Base-by-base conservation (phyloP, 2,888 invertebrate genomes). In the Itoplectis maculator region DNA sequence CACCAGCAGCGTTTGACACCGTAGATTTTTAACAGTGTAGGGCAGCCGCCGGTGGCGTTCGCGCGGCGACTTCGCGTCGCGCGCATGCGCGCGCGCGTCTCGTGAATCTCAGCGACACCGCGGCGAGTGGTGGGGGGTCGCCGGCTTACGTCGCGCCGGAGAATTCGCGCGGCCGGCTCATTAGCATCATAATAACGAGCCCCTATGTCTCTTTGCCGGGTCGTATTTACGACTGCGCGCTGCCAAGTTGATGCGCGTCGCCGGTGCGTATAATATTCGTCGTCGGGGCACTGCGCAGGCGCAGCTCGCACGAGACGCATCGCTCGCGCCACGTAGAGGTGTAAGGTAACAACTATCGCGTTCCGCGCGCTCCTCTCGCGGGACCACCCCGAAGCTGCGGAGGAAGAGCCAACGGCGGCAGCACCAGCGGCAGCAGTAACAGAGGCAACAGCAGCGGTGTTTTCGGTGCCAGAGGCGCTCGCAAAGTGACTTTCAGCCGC, bases 181-280 rank as follows among this genome's bases (percentile, higher is more conserved):
- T 90, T 91, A 89, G 90, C 91, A 90, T 91, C 90, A 89, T 91
- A 90, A 91, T 90, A 90, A 90, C 89, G 88, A 89, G 88, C 87
- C 89, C 87, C 87, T 90, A 88, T 88, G 90, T 89, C 89, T 89
- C 89, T 89, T 87, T 86, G 86, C 82, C 51, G 70, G n/a, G 66
- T 68, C 3, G 86, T 90, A 88, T 91, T 91, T 91, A 91, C 90
- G 90, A 89, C 87, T 86, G 88, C 88, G 86, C 87, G 85, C 85
- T 78, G 73, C 85, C 87, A 86, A 88, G 88, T 89, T 88, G 91
- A 91, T 90, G 89, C 88, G 88, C 88, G 88, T 90, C 89, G 89
- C 88, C 88, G 88, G 86, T 87, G 88, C 87, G 88, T 90, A 91
- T 90, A 82, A 82, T 82, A 90, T 89, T n/a, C 87, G 86, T n/a